Conservation (phyloP, 2,797 vertebrate genomes). For the Eidolon dupreanum region DNA sequence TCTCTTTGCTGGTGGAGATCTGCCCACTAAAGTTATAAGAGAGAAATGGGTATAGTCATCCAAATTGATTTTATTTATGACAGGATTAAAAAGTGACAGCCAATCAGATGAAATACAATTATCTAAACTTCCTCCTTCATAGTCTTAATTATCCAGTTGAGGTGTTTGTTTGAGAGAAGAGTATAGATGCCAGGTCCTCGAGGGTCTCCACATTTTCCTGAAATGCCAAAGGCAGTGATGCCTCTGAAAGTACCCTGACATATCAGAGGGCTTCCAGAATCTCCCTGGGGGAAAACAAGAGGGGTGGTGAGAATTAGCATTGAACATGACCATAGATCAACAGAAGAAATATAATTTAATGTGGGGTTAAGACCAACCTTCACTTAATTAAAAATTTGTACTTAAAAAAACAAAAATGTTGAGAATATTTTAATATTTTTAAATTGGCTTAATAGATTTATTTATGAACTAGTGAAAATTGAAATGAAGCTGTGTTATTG, state of each 20-base stretch:
- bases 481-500: neutral
- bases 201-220: neutral
- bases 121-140: neutral
- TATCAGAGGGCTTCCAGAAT: slow-evolving; percentile 85
- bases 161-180: slow-evolving; percentile 74
- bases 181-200: slow-evolving; percentile 80
- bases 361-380: neutral
- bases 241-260: slow-evolving; percentile 78
- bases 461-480: neutral
- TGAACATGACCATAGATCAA: neutral
- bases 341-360: neutral
- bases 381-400: neutral
- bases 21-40: neutral
- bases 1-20: neutral
- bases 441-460: neutral
- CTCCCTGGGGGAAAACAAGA: slow-evolving; percentile 77
- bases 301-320: neutral
- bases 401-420: neutral
- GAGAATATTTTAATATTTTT: neutral
- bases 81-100: neutral
- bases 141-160: slow-evolving; percentile 82
- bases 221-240: slow-evolving; percentile 77
- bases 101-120: neutral
- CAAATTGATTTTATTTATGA: slow-evolving; percentile 53
- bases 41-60: neutral